Evolutionary conservation across 2,888 invertebrate species (phyloP).

Genomic region (Athalia rosae): DNA sequence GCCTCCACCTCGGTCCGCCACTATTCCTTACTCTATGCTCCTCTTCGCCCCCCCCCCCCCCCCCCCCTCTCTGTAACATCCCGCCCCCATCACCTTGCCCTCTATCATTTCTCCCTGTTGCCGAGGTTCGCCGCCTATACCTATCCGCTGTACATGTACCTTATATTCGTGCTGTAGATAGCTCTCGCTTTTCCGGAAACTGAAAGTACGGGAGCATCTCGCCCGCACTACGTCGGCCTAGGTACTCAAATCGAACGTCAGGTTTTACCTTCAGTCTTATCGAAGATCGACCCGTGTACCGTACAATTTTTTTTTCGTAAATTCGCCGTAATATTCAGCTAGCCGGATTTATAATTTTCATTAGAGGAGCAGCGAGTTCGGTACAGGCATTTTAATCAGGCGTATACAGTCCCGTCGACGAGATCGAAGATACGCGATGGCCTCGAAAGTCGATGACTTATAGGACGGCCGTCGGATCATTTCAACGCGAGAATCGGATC

Average conservation of each 20-base stretch:
- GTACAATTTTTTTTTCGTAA: no score
- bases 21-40: constrained; percentile 23
- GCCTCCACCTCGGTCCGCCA: constrained; percentile 42
- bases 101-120: neutral
- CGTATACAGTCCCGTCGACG: no score
- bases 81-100: neutral
- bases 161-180: constrained; percentile 4
- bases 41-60: constrained; percentile 35
- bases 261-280: neutral
- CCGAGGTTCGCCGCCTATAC: neutral
- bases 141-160: neutral
- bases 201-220: constrained; percentile 16
- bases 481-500: neutral
- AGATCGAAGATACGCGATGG: no score
- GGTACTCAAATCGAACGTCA: constrained; percentile 24
- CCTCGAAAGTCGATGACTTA: neutral
- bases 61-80: constrained; percentile 36
- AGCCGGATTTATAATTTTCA: no score
- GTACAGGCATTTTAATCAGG: no score
- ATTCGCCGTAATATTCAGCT: no score
- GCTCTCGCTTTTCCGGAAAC: constrained; percentile 25
- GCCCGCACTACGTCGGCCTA: neutral
- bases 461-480: neutral
- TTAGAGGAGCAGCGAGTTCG: no score
- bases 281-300: neutral